phyloP scores from a whole-genome alignment of 2,888 invertebrate species.

The Microchrysa polita region DNA sequence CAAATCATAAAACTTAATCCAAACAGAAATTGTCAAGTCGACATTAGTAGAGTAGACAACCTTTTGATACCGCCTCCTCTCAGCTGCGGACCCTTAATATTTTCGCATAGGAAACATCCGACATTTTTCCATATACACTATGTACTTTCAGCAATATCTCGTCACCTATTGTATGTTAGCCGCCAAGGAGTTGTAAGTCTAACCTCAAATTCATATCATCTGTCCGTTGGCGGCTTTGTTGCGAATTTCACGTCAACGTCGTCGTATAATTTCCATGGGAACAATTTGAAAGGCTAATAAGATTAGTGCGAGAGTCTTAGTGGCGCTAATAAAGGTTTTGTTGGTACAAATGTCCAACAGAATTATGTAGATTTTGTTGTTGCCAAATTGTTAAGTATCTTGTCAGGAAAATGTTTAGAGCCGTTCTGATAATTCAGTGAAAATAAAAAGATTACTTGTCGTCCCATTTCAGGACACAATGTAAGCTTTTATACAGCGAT shows the following conservation, averaged over 20 bases:
- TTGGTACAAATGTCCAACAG: slow-evolving; percentile 26
- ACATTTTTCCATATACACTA: too few species aligned
- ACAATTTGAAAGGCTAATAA: slow-evolving; percentile 41
- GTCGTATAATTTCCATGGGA: slow-evolving; percentile 35
- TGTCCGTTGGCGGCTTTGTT: not conserved
- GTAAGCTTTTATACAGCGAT: not conserved
- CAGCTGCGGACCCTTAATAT: too few species aligned
- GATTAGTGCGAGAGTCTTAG: slow-evolving; percentile 42
- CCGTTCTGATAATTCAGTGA: slow-evolving; percentile 3
- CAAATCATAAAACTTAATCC: slow-evolving; percentile 40
- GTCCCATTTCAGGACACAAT: not conserved
- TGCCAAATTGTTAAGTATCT: slow-evolving; percentile 20
- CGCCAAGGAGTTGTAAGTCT: slow-evolving; percentile 34
- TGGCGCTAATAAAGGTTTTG: slow-evolving; percentile 43
- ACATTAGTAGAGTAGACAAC: not conserved
- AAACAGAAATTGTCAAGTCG: slow-evolving; percentile 24
- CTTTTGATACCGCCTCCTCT: too few species aligned
- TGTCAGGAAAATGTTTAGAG: slow-evolving; percentile 26
- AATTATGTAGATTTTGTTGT: slow-evolving; percentile 28
- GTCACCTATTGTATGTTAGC: not conserved
- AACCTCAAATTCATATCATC: slow-evolving; percentile 34
- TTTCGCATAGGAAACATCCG: too few species aligned
- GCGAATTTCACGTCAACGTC: not conserved
- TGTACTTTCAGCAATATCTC: too few species aligned
- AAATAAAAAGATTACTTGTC: slow-evolving; percentile 10